A percentile compares a stretch with the other conserved stretches of the same genome.
Conservation (phyloP, 2,888 invertebrate genomes). For the Cheilosia vernalis region DNA sequence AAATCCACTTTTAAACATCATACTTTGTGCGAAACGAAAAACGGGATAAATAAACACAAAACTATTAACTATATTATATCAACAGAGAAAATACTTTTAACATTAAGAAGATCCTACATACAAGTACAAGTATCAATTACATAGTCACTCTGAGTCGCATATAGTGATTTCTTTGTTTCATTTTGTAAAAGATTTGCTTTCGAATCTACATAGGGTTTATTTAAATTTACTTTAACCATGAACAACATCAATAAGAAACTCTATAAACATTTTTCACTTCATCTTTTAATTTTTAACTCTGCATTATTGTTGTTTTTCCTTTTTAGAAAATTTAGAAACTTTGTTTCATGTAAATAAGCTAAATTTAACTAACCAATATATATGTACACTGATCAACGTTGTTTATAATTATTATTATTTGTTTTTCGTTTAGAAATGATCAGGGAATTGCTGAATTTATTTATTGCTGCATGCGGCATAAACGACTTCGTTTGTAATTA, state of each 20-base stretch:
- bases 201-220: conserved; percentile 28
- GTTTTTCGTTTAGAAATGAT: conserved; percentile 18
- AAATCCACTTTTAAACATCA: conserved; percentile 26
- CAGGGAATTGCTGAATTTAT: conserved; percentile 53
- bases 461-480: conserved; percentile 63
- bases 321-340: conserved; percentile 42
- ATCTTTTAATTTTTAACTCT: conserved; percentile 39
- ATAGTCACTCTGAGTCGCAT: conserved; percentile 22
- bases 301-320: conserved; percentile 35
- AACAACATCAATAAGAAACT: conserved; percentile 71
- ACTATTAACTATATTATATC: conserved; percentile 8
- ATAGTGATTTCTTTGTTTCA: conserved; percentile 4
- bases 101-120: conserved; percentile 35
- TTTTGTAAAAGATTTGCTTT: conserved; percentile 56
- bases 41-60: neutral
- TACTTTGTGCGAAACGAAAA: conserved; percentile 59
- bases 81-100: conserved; percentile 67
- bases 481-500: conserved; percentile 28
- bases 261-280: conserved; percentile 53
- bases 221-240: conserved; percentile 57
- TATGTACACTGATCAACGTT: conserved; percentile 64
- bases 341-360: conserved; percentile 65
- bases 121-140: conserved; percentile 1
- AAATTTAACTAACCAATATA: conserved; percentile 68
- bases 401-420: conserved; percentile 17